Conservation (phyloP, 2,113 vertebrate species). For the Phrynocephalus versicolor region DNA sequence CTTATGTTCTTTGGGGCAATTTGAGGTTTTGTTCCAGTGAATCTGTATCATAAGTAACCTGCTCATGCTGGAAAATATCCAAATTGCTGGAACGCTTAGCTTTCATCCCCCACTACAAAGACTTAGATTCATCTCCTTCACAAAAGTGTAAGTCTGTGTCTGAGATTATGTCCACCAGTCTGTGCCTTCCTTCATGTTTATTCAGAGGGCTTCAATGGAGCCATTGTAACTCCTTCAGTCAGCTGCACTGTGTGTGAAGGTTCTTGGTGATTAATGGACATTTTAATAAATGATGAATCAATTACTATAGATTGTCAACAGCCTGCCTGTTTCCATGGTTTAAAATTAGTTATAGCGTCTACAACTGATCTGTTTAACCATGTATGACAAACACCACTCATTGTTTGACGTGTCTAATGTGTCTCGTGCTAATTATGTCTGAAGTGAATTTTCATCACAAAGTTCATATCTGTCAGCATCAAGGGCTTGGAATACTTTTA, state of each 20-base stretch:
- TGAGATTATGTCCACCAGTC: not conserved
- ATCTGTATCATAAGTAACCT: too few relatives aligned
- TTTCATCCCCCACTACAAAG: too few relatives aligned
- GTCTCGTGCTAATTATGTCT: slow-evolving; percentile 30
- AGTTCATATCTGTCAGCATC: slow-evolving; percentile 24
- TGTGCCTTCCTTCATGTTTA: slow-evolving; percentile 1
- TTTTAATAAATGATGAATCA: slow-evolving; percentile 47
- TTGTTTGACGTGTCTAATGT: slow-evolving; percentile 29
- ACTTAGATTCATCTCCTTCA: slow-evolving; percentile 6
- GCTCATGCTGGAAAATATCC: too few relatives aligned
- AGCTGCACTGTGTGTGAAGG: not conserved
- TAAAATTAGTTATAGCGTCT: slow-evolving; percentile 42
- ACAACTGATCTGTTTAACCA: slow-evolving; percentile 39
- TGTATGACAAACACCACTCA: slow-evolving; percentile 39
- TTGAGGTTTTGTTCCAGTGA: too few relatives aligned
- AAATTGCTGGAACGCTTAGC: too few relatives aligned
- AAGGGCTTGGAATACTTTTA: not conserved
- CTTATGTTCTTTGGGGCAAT: too few relatives aligned
- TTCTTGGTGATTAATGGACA: slow-evolving; percentile 37
- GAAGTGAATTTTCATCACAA: slow-evolving; percentile 26
- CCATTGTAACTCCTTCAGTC: slow-evolving; percentile 6
- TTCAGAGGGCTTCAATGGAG: slow-evolving; percentile 20
- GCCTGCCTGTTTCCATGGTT: slow-evolving; percentile 39
- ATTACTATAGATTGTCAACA: slow-evolving; percentile 46
- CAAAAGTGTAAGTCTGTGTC: slow-evolving; percentile 25